Base-by-base conservation (phyloP, 35 echinoderm and acorn worm genomes). In the Ophioderma brevispina region DNA sequence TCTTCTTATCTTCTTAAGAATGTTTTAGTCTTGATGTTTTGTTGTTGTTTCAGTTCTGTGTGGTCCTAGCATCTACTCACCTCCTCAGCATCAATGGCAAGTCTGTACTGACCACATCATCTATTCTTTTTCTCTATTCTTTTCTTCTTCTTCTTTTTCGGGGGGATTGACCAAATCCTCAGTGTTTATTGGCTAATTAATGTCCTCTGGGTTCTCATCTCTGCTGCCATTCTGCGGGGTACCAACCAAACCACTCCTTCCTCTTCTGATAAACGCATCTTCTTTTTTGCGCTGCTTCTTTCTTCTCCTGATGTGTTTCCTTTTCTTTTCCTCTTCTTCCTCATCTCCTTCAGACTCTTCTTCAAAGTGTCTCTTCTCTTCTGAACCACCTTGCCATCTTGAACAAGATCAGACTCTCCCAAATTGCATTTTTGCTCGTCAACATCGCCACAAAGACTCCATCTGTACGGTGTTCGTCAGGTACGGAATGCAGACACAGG, bases 401-500 rank as follows among this genome's bases (percentile, higher is more conserved):
- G 35, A 38, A 35, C 78, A 42, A 13, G 14, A 38, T 82, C 41
- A 46, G 4, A 4, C 41, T 17, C 41, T 8, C 41, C 41, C 4
- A 46, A 46, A 17, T 46, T 46, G 41, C 41, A 23, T 86, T 75
- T 90, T 87, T 90, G 30, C 87, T 82, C 52, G 90, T 38, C 79
- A 99, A 88, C 28, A 95, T 63, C 2, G 97, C 97, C 30, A 99
- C 94, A 87, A 99, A 99, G 84, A 99, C 95, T 49, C 97, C 97
- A 89, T 95, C 95, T 1, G 97, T 99, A 41, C 32, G 37, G 64
- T 95, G 91, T 21, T 63, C 81, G 17, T 91, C 50, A 18, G 94
- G 87, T 1, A 88, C 86, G 33, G 97, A 90, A 33, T 85, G 88
- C 17, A 99, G 36, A 82, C 93, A 99, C 13, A 50, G 75, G n/a